Percentiles rank a stretch among this genome's conserved stretches.
Evolutionary conservation across 2,888 invertebrate species (phyloP).

Genomic region (Choristoneura rosaceana): DNA sequence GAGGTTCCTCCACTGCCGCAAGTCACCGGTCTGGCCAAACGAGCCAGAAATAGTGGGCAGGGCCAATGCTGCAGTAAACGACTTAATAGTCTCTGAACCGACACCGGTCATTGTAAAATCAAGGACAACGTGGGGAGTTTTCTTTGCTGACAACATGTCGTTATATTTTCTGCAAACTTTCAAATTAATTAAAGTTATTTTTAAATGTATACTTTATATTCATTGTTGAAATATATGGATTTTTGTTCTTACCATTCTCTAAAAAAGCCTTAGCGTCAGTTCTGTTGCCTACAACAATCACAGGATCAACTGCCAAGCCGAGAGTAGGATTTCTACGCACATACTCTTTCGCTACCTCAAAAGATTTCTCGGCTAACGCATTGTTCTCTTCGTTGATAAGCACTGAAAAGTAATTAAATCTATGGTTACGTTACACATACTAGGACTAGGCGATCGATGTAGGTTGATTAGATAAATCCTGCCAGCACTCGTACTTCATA

Average conservation of each 20-base stretch:
- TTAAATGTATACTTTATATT: neutral
- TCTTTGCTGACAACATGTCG: slow-evolving; percentile 86
- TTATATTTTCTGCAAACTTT: slow-evolving; percentile 91
- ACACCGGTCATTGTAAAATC: slow-evolving; percentile 93
- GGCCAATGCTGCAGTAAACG: slow-evolving; percentile 91
- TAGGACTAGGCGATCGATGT: neutral
- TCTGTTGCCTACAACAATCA: slow-evolving; percentile 88
- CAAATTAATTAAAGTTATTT: neutral
- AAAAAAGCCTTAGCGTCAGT: slow-evolving; percentile 90
- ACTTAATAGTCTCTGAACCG: slow-evolving; percentile 93
- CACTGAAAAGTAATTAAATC: slow-evolving; percentile 74
- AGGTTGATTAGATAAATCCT: slow-evolving; percentile 8
- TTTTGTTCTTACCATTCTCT: slow-evolving; percentile 86
- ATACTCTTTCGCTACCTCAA: slow-evolving; percentile 89
- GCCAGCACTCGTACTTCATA: slow-evolving; percentile 1
- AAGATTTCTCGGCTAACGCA: slow-evolving; percentile 88
- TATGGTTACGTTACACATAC: neutral
- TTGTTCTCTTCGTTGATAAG: slow-evolving; percentile 91
- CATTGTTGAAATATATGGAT: neutral
- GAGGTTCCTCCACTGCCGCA: slow-evolving; percentile 92
- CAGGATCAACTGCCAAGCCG: slow-evolving; percentile 87
- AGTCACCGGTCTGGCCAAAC: slow-evolving; percentile 93
- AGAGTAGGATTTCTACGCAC: slow-evolving; percentile 89
- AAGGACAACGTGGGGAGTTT: slow-evolving; percentile 91
- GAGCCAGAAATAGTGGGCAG: slow-evolving; percentile 94